Evolutionary conservation across 2,113 vertebrate species (phyloP).

Genomic region (Seriola rivoliana): DNA sequence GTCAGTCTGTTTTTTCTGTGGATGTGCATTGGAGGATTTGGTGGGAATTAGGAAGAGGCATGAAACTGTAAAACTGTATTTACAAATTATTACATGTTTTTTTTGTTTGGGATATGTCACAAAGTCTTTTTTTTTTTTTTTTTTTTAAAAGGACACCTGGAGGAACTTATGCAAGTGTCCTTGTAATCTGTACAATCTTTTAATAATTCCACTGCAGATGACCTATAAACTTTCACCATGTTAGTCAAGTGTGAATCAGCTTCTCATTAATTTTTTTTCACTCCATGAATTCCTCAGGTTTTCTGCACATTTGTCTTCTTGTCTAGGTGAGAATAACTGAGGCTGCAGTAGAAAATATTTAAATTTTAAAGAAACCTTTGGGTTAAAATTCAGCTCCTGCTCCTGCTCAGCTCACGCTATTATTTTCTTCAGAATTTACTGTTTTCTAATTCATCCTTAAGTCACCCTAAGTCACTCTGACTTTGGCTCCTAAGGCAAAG

Average conservation of each 20-base stretch:
- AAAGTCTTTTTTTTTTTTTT: not conserved
- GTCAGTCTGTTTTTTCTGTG: constrained; percentile 38
- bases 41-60: not conserved
- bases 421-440: not conserved
- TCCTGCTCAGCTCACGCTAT: not conserved
- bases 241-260: not conserved
- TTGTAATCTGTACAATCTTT: not conserved
- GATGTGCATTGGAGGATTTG: constrained; percentile 12
- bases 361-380: not conserved
- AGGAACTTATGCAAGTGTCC: not conserved
- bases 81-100: not conserved
- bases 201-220: not conserved
- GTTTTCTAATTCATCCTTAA: not conserved
- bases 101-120: not conserved
- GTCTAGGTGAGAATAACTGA: not conserved
- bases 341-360: not conserved
- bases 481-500: not conserved
- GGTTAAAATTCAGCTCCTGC: not conserved
- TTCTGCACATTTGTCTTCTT: not conserved
- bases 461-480: not conserved
- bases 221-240: not conserved
- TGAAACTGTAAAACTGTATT: not conserved
- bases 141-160: not conserved
- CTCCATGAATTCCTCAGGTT: not conserved
- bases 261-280: not conserved